phyloP scores from a whole-genome alignment of 2,888 invertebrate species.

The Agonopterix arenella region DNA sequence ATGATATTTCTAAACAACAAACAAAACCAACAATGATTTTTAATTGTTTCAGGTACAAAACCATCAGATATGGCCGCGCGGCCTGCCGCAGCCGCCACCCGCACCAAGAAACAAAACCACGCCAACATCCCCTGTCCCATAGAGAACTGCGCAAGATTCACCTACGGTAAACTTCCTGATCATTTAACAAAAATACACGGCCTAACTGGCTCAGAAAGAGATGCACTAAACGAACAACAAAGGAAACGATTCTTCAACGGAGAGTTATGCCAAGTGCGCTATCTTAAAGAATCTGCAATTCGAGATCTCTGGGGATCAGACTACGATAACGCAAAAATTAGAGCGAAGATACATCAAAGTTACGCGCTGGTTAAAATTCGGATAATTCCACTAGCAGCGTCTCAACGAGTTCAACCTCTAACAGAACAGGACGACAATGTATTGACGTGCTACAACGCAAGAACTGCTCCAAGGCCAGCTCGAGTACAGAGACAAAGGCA shows the following conservation, averaged over 20 bases:
- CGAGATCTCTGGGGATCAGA: slow-evolving; percentile 70
- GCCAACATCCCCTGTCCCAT: slow-evolving; percentile 74
- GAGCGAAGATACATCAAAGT: slow-evolving; percentile 69
- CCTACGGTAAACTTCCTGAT: slow-evolving; percentile 71
- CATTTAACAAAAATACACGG: slow-evolving; percentile 72
- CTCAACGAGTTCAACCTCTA: slow-evolving; percentile 61
- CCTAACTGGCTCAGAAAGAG: slow-evolving; percentile 65
- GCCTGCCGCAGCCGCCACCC: slow-evolving; percentile 36
- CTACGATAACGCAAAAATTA: slow-evolving; percentile 67
- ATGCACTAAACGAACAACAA: slow-evolving; percentile 69
- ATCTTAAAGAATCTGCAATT: slow-evolving; percentile 71
- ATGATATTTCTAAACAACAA: background rate
- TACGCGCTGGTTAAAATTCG: slow-evolving; percentile 68
- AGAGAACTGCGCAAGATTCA: slow-evolving; percentile 71
- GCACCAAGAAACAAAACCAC: slow-evolving; percentile 73
- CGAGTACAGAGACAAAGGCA: slow-evolving; percentile 54
- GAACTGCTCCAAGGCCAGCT: slow-evolving; percentile 64
- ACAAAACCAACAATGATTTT: background rate
- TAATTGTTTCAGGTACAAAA: slow-evolving; percentile 25
- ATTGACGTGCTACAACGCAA: slow-evolving; percentile 68
- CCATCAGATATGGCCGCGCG: slow-evolving; percentile 38
- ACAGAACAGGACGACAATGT: slow-evolving; percentile 74
- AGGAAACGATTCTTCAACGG: slow-evolving; percentile 72
- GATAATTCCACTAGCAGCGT: slow-evolving; percentile 67
- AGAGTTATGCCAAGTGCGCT: slow-evolving; percentile 71